A percentile compares a stretch with the other conserved stretches of the same genome.
Conservation (phyloP, 2,797 vertebrate genomes). For the Ctenopoma multispine region DNA sequence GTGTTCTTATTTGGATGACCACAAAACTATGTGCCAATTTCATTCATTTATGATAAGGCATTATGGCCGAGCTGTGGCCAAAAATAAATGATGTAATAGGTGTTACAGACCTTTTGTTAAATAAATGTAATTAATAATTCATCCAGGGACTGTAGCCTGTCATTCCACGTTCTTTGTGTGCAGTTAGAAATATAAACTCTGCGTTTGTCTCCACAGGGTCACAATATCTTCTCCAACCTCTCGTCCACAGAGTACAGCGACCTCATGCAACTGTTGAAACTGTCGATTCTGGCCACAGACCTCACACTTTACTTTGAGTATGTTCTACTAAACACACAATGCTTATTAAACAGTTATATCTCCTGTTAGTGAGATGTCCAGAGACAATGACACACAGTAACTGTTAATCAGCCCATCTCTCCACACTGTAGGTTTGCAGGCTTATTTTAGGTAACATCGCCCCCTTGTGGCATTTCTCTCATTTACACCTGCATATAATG, state of each 20-base stretch:
- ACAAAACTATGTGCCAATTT: too few relatives aligned
- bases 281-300: constrained; percentile 98
- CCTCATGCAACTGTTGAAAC: constrained; percentile 99
- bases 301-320: constrained; percentile 99
- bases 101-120: background rate
- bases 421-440: background rate
- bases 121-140: background rate
- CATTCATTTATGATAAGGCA: too few relatives aligned
- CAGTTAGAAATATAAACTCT: constrained; percentile 47
- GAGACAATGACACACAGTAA: constrained; percentile 9
- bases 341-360: constrained; percentile 37
- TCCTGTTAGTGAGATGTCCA: constrained; percentile 14
- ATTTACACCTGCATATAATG: constrained; percentile 41
- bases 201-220: constrained; percentile 90
- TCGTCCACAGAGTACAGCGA: constrained; percentile 97
- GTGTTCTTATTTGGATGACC: background rate
- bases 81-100: background rate
- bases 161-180: constrained; percentile 8
- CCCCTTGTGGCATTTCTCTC: constrained; percentile 72
- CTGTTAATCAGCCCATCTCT: background rate
- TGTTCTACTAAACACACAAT: constrained; percentile 62
- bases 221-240: constrained; percentile 99
- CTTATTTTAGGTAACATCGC: constrained; percentile 68
- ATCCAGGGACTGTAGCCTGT: background rate
- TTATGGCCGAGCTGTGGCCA: background rate